Evolutionary conservation across 64 coral and sea anemone species (phyloP).

Genomic region (Catalaphyllia jardinei): DNA sequence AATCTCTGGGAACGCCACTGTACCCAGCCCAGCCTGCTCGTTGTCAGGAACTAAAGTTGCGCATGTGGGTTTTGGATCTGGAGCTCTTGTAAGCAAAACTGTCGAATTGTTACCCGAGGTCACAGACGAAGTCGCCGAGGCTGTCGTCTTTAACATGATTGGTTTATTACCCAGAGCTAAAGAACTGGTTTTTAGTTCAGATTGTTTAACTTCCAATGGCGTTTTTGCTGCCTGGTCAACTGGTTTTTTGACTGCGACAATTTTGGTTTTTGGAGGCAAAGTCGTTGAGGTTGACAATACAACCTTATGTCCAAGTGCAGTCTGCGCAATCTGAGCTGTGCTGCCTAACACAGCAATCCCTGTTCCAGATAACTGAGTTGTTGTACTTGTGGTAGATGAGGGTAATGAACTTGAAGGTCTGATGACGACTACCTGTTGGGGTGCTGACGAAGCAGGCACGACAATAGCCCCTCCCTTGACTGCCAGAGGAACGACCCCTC

Average conservation of each 20-base stretch:
- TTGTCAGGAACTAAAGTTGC: not conserved
- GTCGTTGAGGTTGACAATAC: not conserved
- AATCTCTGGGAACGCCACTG: not conserved
- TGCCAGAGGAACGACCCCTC: conserved; percentile 7
- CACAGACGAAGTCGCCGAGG: not conserved
- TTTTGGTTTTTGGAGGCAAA: not conserved
- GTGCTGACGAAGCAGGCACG: not conserved
- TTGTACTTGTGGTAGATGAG: conserved; percentile 9
- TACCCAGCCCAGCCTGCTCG: not conserved
- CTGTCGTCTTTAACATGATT: not conserved
- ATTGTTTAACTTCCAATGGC: not conserved
- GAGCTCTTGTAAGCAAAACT: not conserved
- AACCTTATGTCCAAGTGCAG: not conserved
- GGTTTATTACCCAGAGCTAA: not conserved
- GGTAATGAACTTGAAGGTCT: conserved; percentile 4
- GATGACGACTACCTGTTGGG: conserved; percentile 12
- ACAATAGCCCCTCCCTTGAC: conserved; percentile 17
- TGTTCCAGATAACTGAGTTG: not conserved
- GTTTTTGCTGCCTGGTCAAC: not conserved
- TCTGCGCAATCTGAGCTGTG: not conserved
- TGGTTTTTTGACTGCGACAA: not conserved
- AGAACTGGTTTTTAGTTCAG: not conserved
- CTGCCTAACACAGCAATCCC: conserved; percentile 18
- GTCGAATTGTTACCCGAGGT: conserved; percentile 3
- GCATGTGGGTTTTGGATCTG: conserved; percentile 5